phyloP scores from a whole-genome alignment of 2,113 vertebrate species.

The Bubalus kerabau region DNA sequence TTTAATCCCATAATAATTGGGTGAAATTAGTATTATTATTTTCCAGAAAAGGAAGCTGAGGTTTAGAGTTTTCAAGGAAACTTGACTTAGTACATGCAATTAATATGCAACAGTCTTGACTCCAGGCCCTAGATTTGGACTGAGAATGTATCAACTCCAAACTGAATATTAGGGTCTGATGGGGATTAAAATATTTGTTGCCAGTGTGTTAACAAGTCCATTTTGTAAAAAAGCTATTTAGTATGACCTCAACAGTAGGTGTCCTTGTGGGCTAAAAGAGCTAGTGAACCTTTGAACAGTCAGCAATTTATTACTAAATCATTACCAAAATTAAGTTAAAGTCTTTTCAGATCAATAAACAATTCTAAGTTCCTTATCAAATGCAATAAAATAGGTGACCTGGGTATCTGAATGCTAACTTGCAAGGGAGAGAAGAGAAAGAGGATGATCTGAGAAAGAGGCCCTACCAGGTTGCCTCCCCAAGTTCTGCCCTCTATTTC shows the following conservation, averaged over 20 bases:
- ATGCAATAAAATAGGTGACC: background rate
- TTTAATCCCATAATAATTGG: background rate
- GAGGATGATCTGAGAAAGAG: background rate
- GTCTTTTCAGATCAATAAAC: background rate
- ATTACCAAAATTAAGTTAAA: background rate
- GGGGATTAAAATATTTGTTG: background rate
- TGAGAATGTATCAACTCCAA: background rate
- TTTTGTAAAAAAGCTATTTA: background rate
- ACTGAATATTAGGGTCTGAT: background rate
- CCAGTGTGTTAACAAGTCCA: background rate
- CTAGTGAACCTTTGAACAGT: background rate
- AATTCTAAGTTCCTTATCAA: background rate
- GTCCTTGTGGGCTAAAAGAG: background rate
- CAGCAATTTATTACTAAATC: background rate
- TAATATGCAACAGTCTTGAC: background rate
- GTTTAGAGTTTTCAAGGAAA: slow-evolving; percentile 6
- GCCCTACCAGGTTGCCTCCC: no score
- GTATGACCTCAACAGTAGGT: background rate
- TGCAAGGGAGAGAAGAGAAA: background rate
- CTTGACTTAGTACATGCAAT: background rate
- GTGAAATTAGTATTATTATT: background rate
- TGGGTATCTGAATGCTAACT: background rate
- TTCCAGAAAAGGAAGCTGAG: background rate
- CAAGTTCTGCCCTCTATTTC: no score
- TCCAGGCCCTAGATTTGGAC: background rate